A percentile compares a stretch with the other conserved stretches of the same genome.
These are phyloP conservation scores for Dunckerocampus dactyliophorus DNA, from an alignment of 2,113 vertebrate species.

Conservation along the genomic window DNA sequence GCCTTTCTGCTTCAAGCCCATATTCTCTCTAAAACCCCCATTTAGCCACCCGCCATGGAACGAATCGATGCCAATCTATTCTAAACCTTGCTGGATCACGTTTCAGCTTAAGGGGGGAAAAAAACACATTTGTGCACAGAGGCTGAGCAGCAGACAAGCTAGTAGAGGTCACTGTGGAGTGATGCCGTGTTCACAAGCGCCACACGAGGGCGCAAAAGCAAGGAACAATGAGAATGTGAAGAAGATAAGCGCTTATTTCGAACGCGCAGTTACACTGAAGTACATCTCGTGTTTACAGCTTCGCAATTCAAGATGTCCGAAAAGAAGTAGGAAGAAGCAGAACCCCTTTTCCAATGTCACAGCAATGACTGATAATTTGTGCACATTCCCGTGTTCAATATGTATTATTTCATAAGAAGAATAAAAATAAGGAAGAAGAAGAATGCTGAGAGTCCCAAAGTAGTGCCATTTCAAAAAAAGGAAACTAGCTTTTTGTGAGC, in stretches of 20 bases:
- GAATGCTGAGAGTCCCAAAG: no score
- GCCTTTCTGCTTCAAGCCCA: neutral
- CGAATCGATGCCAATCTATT: constrained; percentile 59
- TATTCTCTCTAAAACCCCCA: neutral
- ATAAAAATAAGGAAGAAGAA: no score
- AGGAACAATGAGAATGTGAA: neutral
- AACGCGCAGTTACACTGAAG: no score
- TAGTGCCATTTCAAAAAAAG: no score
- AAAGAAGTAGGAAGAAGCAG: no score
- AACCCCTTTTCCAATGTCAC: no score
- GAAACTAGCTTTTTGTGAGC: neutral
- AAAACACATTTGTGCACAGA: constrained; percentile 19
- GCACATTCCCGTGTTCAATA: no score
- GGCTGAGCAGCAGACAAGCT: constrained; percentile 6
- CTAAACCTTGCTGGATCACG: constrained; percentile 33
- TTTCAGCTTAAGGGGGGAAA: constrained; percentile 37
- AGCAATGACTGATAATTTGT: no score
- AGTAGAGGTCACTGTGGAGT: constrained; percentile 22
- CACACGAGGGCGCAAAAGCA: constrained; percentile 21
- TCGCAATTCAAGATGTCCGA: no score
- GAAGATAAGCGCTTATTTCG: no score
- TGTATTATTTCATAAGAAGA: no score
- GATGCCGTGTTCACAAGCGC: constrained; percentile 10
- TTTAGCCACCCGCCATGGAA: constrained; percentile 21
- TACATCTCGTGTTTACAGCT: no score